Base-by-base conservation (phyloP, 2,888 invertebrate species). In the Patella caerulea region DNA sequence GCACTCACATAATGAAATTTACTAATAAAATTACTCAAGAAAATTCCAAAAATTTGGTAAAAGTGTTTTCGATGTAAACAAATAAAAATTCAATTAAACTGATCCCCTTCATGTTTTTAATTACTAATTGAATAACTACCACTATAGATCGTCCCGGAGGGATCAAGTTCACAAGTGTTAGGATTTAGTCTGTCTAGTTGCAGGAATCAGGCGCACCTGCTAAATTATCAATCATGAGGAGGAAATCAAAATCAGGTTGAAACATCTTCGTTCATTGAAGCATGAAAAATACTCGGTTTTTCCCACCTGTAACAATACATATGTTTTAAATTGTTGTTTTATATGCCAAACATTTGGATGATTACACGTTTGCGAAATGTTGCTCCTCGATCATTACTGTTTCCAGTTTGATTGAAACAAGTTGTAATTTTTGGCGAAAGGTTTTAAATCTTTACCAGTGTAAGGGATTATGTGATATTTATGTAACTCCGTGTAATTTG, bases 131-230 rank as follows among this genome's bases (percentile, higher is more conserved):
- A 65, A 65, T 65, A 65, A 65, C 24, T 19, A 65, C 19, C 24
- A 24, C 19, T 24, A 24, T 24, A 24, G 65, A 24, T 65, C 65
- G 65, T 19, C 2, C 19, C 12, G 65, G 65, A 65, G 65, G 19
- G 65, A 65, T 65, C 65, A 65, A 65, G 65, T 65, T 65, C 65
- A 65, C 65, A 65, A 65, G 65, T 65, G 65, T 19, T 65, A 24
- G 24, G 24, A 65, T 24, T 65, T 45, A 45, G 45, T 45, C 45
- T 45, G 45, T 45, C 45, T 45, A 45, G 45, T 65, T 65, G 24
- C 65, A 12, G 19, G 65, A 24, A 24, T 14, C 19, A 24, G 9
- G 19, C 24, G 65, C 65, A 65, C 65, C 65, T 65, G 65, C 65
- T 24, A 65, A 65, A 24, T 24, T 24, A 65, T 19, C 65, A 65